Evolutionary conservation across 2,888 invertebrate genomes (phyloP).

Genomic region (Halocaridina rubra): DNA sequence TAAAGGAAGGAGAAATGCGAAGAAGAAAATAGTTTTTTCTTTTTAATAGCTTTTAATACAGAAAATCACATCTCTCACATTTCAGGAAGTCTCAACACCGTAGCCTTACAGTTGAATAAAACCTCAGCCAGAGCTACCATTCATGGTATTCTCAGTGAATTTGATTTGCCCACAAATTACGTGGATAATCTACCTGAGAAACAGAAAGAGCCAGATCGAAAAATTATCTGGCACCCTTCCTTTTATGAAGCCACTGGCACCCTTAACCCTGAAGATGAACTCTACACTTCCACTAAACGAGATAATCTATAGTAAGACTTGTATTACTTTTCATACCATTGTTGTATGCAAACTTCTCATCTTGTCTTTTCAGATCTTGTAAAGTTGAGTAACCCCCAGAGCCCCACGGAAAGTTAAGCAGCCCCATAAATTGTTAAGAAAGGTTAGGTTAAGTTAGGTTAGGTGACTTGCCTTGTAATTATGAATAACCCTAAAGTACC

Average conservation of each 20-base stretch:
- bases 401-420: no score
- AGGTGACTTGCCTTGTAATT: no score
- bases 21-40: neutral
- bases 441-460: no score
- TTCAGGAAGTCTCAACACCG: slow-evolving; percentile 27
- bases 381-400: no score
- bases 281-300: neutral
- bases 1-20: no score
- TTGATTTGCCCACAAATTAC: slow-evolving; percentile 61
- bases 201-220: slow-evolving; percentile 22
- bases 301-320: slow-evolving; percentile 53
- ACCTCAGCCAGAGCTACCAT: slow-evolving; percentile 38
- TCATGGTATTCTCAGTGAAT: slow-evolving; percentile 48
- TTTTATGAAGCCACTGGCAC: slow-evolving; percentile 13
- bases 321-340: slow-evolving; percentile 7
- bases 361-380: no score
- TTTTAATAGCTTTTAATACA: neutral
- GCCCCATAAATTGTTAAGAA: no score
- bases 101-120: slow-evolving; percentile 29
- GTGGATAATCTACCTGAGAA: slow-evolving; percentile 44
- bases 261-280: slow-evolving; percentile 23
- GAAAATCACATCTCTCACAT: neutral
- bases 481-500: no score
- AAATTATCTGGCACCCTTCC: slow-evolving; percentile 14
- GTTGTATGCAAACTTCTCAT: neutral